Percentiles rank a stretch among this genome's conserved stretches.
Evolutionary conservation across 2,797 vertebrate genomes (phyloP).

Genomic region (Brachyalestes nurse): DNA sequence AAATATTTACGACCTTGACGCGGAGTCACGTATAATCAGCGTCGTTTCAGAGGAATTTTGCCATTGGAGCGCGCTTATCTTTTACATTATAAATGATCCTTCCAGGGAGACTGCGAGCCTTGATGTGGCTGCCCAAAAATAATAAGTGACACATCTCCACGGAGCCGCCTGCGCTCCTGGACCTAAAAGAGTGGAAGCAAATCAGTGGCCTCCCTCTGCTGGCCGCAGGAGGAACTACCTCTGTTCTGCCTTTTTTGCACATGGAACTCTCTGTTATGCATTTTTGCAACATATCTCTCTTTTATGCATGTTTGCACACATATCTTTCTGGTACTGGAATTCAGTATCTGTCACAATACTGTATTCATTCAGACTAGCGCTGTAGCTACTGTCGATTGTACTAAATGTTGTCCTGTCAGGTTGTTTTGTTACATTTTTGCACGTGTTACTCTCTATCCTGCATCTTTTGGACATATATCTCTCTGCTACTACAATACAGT

Average conservation of each 20-base stretch:
- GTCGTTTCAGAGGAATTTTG: slow-evolving; percentile 71
- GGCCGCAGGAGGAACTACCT: slow-evolving; percentile 76
- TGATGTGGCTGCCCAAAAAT: slow-evolving; percentile 80
- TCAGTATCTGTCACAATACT: no score
- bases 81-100: slow-evolving; percentile 76
- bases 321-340: no score
- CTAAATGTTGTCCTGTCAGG: no score
- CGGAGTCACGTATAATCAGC: slow-evolving; percentile 79
- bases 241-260: neutral
- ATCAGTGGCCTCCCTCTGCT: slow-evolving; percentile 82
- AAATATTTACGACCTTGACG: slow-evolving; percentile 81
- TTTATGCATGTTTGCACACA: no score
- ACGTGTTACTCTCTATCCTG: no score
- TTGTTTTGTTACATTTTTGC: no score
- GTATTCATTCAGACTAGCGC: no score
- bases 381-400: no score
- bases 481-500: no score
- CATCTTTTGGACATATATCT: no score
- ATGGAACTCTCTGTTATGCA: no score
- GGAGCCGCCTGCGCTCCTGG: slow-evolving; percentile 71
- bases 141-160: slow-evolving; percentile 81
- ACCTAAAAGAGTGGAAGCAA: slow-evolving; percentile 69
- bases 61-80: slow-evolving; percentile 76
- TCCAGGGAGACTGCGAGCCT: slow-evolving; percentile 69
- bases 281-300: no score